Evolutionary conservation across 2,113 vertebrate species (phyloP), one percentile per base, ranked within the genome.

Genomic region (Strix uralensis): DNA sequence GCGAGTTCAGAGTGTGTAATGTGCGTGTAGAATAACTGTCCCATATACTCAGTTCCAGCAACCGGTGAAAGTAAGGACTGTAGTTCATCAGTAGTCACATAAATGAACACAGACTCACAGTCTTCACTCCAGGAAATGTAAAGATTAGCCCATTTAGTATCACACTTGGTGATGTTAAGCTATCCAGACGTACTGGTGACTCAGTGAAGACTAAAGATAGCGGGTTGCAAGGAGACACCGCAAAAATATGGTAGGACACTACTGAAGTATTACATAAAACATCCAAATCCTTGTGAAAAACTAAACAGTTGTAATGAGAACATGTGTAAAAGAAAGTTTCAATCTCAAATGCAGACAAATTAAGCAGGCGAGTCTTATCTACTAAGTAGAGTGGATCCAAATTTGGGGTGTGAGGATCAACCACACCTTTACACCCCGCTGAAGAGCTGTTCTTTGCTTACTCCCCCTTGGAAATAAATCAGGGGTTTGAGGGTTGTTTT

Each of bases 401-500:
- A 46, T 52, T n/a, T 66, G 52, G 25, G 61, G 59, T 26, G 17
- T 6, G 15, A 62, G 9, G 29, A 69, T 46, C 38, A 73, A 8
- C 38, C n/a, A 44, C 13, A 59, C 34, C 29, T 49, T 54, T 15
- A 29, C 21, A 34, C 21, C 19, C 79, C 36, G 17, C 1, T 36
- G 34, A 59, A 59, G 20, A 47, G 27, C 29, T 57, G 38, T 30
- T 52, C 20, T 77, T 30, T 38, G 71, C 32, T 65, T 88, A 58
- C 36, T 71, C 9, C 30, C 36, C 22, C 52, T 40, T 38, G 29
- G 47, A 49, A 57, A 87, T 8, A 44, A 62, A 49, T 36, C 36
- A 27, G 20, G 9, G 12, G 5, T 21, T 46, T 21, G 1, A 13
- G 2, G 8, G 4, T 11, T 34, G 32, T 1, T 23, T 27, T 29